Evolutionary conservation across 2,113 vertebrate species (phyloP).

Genomic region (Leptocoma aspasia): DNA sequence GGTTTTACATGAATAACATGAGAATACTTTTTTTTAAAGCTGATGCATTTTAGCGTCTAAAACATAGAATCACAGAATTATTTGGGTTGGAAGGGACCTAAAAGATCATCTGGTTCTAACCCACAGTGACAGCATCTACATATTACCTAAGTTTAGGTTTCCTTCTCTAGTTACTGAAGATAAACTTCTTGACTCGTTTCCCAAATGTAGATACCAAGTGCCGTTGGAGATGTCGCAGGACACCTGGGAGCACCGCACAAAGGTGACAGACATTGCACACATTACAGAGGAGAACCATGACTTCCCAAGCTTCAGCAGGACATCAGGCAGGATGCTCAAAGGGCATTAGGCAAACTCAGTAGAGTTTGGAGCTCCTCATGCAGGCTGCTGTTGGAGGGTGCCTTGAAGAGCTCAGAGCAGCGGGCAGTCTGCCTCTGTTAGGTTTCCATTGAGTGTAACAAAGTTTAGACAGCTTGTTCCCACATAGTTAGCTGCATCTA

Average conservation of each 20-base stretch:
- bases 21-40: background rate
- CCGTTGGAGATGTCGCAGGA: background rate
- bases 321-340: background rate
- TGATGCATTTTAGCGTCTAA: background rate
- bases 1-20: background rate
- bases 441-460: background rate
- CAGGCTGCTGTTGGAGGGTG: background rate
- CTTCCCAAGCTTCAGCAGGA: background rate
- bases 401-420: background rate
- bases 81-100: background rate
- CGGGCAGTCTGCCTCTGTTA: fast-evolving
- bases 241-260: background rate
- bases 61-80: background rate
- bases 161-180: background rate
- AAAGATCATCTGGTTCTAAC: background rate
- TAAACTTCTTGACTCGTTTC: background rate
- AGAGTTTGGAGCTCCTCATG: background rate
- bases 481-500: no score
- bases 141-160: background rate
- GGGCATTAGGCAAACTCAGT: background rate
- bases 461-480: background rate
- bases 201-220: background rate
- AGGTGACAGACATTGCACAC: background rate
- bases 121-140: background rate
- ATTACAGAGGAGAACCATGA: background rate